Conservation (phyloP, 1,140 invertebrate species). For the Pseudachorutes palmiensis region DNA sequence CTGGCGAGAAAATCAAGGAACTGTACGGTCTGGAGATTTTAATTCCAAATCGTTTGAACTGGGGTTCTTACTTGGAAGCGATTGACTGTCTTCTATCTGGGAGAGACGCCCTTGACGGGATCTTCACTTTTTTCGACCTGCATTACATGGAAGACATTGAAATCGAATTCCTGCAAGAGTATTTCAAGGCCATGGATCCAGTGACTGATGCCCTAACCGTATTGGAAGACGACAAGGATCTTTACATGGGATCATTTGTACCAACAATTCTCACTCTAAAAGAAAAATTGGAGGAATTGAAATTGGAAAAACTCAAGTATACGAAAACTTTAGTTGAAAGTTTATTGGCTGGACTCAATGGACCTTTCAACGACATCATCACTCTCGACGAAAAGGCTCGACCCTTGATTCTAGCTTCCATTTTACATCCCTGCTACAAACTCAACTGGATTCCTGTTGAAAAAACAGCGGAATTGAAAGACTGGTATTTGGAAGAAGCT, state of each 20-base stretch:
- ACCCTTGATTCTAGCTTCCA: conserved; percentile 15
- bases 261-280: conserved; percentile 17
- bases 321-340: background rate
- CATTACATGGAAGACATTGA: conserved; percentile 4
- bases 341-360: conserved; percentile 7
- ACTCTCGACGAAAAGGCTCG: background rate
- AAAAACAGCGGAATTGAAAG: background rate
- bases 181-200: background rate
- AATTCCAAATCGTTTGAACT: conserved; percentile 5
- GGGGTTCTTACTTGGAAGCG: conserved; percentile 22
- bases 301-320: background rate
- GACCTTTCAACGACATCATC: conserved; percentile 5
- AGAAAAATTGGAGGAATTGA: background rate
- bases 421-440: conserved; percentile 23
- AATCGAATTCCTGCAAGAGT: conserved; percentile 20
- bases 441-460: conserved; percentile 13
- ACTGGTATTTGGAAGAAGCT: conserved; percentile 10
- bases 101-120: background rate
- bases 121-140: conserved; percentile 5
- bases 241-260: conserved; percentile 15
- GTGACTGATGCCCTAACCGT: conserved; percentile 7
- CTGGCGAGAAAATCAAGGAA: conserved; percentile 4
- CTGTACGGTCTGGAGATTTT: background rate
- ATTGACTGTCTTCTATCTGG: background rate
- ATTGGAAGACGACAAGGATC: conserved; percentile 15